phyloP scores from a whole-genome alignment of 2,888 invertebrate species.

The Xestia ashworthii region DNA sequence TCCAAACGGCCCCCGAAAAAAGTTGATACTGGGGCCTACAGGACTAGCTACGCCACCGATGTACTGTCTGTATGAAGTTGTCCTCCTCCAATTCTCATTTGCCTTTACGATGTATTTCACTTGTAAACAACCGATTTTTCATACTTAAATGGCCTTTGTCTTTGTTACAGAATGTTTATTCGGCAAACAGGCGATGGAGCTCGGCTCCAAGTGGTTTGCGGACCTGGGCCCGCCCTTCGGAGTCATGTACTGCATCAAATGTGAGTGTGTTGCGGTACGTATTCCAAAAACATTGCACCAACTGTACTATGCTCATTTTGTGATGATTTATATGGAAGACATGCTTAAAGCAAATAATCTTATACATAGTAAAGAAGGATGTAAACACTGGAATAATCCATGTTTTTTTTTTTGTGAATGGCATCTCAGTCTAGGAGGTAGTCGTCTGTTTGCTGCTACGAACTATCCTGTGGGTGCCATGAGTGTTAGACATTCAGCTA shows the following conservation, averaged over 20 bases:
- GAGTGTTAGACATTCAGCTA: too few species aligned
- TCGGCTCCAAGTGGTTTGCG: slow-evolving; percentile 98
- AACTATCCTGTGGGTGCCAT: too few species aligned
- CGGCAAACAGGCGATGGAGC: slow-evolving; percentile 96
- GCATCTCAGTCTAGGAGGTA: too few species aligned
- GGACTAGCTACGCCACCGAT: too few species aligned
- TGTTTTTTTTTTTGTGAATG: too few species aligned
- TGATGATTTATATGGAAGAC: slow-evolving; percentile 6
- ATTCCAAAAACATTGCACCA: slow-evolving; percentile 53
- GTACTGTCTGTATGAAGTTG: neutral
- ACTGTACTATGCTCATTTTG: slow-evolving; percentile 20
- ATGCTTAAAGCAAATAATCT: neutral
- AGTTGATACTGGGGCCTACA: too few species aligned
- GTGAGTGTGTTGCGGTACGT: slow-evolving; percentile 98
- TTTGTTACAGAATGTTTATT: slow-evolving; percentile 97
- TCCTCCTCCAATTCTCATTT: neutral
- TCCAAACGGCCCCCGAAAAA: too few species aligned
- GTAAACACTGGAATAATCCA: neutral
- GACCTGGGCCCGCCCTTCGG: slow-evolving; percentile 98
- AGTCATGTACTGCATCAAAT: slow-evolving; percentile 98
- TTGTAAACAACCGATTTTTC: neutral
- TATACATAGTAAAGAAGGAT: neutral
- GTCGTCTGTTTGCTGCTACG: too few species aligned
- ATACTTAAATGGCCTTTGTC: slow-evolving; percentile 5
- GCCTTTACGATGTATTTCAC: neutral